Evolutionary conservation across 2,797 vertebrate species (phyloP), one percentile per base, ranked within the genome.

Genomic region (Buphagus erythrorhynchus): DNA sequence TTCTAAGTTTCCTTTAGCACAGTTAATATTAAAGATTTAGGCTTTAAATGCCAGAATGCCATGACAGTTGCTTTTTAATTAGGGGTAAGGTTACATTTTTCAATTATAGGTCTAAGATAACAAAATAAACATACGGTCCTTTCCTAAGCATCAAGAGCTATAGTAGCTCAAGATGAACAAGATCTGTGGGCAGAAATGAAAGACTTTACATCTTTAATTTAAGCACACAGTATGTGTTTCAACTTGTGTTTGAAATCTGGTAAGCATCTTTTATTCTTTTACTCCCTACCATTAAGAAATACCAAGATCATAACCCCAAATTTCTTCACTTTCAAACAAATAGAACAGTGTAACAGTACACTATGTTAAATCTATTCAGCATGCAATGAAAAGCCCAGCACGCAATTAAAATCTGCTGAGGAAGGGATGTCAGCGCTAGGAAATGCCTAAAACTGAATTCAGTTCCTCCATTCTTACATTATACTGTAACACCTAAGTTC

Each of bases 111-210:
- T 68, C 36, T 49, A 54, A 96, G 79, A 87, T 78, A 95, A 91
- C 51, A 88, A 94, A 93, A 71, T 63, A 93, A 91, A 77, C 63
- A 85, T n/a, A 38, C 21, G 17, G 49, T 33, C 38, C 38, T 94
- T 83, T 93, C 80, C 31, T 94, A 90, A 89, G 86, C 62, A 86
- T 88, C 51, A 72, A 42, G 71, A 71, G 86, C 62, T 94, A 80
- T n/a, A 95, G 93, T 83, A 95, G 86, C 68, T 52, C 73, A 96
- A 93, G 67, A 97, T 65, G 76, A 97, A 96, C 68, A 95, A 79
- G 80, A 61, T 93, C 74, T 11, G 28, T 26, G 73, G 76, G 35
- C 65, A 78, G 52, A 96, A 84, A 63, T 45, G 45, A 80, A 82
- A 95, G 63, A 52, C 61, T 85, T 93, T 82, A 87, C 16, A 90